Evolutionary conservation across 2,113 vertebrate genomes (phyloP).

Genomic region (Elanoides forficatus): DNA sequence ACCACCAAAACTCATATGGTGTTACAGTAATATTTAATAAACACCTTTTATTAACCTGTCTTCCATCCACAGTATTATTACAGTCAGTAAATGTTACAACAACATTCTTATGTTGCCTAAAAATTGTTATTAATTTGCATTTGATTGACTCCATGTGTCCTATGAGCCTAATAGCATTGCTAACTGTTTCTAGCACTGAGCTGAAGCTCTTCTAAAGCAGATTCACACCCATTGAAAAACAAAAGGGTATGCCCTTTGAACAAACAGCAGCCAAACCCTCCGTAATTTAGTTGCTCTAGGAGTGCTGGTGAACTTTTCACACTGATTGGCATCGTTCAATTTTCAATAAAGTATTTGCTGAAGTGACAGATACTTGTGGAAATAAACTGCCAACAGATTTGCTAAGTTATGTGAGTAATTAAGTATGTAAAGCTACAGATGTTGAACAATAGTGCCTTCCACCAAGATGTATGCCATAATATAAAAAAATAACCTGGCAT

Average conservation of each 20-base stretch:
- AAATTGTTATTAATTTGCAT: slow-evolving; percentile 74
- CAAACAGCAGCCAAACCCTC: background rate
- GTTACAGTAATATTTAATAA: slow-evolving; percentile 8
- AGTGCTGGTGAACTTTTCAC: background rate
- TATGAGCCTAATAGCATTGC: background rate
- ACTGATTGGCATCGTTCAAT: slow-evolving; percentile 50
- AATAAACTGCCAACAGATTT: slow-evolving; percentile 78
- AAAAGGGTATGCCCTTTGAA: background rate
- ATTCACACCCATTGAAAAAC: background rate
- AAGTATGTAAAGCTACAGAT: slow-evolving; percentile 85
- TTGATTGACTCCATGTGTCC: slow-evolving; percentile 70
- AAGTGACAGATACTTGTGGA: slow-evolving; percentile 59
- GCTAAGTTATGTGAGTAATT: slow-evolving; percentile 83
- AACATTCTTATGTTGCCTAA: slow-evolving; percentile 34
- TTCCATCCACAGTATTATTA: background rate
- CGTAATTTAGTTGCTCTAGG: background rate
- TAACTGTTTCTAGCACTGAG: background rate
- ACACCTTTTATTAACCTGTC: slow-evolving; percentile 42
- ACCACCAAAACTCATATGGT: background rate
- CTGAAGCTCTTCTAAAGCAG: background rate
- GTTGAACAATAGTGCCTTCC: slow-evolving; percentile 82
- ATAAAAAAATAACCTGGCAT: slow-evolving; percentile 86
- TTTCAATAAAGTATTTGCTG: slow-evolving; percentile 60
- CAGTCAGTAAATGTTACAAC: slow-evolving; percentile 28
- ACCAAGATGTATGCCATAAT: slow-evolving; percentile 75